phyloP scores from a whole-genome alignment of 2,113 vertebrate genomes.

The Gymnarchus niloticus region DNA sequence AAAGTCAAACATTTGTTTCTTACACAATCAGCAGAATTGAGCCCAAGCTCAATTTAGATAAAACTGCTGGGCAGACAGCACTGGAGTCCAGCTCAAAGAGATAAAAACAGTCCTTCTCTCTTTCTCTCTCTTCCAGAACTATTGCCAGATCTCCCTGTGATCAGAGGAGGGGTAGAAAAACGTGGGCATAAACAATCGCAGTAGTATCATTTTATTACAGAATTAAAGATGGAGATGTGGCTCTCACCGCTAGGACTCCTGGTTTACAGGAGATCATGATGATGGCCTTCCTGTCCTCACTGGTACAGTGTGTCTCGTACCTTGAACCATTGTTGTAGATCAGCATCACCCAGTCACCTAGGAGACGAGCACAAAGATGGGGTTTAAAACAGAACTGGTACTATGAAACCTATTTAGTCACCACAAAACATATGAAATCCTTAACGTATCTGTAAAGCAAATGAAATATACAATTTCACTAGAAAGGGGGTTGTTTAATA shows the following conservation, averaged over 20 bases:
- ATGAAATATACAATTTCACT: not conserved
- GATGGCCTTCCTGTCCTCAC: conserved; percentile 70
- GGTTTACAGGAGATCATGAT: conserved; percentile 87
- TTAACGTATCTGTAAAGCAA: not conserved
- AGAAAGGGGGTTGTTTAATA: no score
- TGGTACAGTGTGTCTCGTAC: conserved; percentile 69
- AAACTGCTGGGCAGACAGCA: conserved; percentile 68
- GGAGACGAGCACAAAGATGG: conserved; percentile 21
- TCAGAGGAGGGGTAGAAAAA: not conserved
- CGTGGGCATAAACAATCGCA: not conserved
- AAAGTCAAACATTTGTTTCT: conserved; percentile 46
- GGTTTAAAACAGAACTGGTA: not conserved
- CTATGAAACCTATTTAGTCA: not conserved
- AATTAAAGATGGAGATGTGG: not conserved
- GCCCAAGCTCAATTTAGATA: conserved; percentile 75
- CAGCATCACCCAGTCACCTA: conserved; percentile 91
- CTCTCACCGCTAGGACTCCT: conserved; percentile 63
- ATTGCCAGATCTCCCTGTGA: conserved; percentile 68
- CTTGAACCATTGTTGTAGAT: conserved; percentile 72
- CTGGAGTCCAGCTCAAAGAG: conserved; percentile 85
- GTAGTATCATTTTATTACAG: not conserved
- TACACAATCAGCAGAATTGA: conserved; percentile 86
- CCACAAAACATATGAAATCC: not conserved
- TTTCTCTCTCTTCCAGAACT: conserved; percentile 70
- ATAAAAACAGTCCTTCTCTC: conserved; percentile 76